Evolutionary conservation across 1,140 invertebrate species (phyloP).

Genomic region (Platyscapa corneri): DNA sequence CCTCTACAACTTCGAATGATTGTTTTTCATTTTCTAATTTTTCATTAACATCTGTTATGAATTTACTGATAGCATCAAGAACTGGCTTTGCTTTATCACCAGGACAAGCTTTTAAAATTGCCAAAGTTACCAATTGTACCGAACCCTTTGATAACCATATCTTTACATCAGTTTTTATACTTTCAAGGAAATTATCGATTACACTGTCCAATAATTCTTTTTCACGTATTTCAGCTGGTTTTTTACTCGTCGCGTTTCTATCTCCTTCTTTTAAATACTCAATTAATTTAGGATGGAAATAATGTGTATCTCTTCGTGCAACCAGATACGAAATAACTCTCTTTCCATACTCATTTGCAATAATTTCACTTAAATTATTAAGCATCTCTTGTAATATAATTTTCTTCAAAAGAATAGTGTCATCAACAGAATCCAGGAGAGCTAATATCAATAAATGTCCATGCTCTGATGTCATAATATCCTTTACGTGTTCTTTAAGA

Average conservation of each 20-base stretch:
- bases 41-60: conserved; percentile 71
- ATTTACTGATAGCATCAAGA: conserved; percentile 71
- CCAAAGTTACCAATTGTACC: conserved; percentile 81
- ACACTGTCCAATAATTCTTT: conserved; percentile 84
- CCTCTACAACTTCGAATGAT: conserved; percentile 78
- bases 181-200: conserved; percentile 78
- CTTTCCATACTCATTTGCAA: conserved; percentile 82
- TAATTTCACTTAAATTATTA: conserved; percentile 82
- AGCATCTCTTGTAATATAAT: conserved; percentile 85
- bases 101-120: conserved; percentile 80
- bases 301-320: conserved; percentile 82
- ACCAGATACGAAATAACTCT: conserved; percentile 89
- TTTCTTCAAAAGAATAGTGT: conserved; percentile 92
- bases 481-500: conserved; percentile 88
- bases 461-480: conserved; percentile 89
- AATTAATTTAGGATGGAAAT: conserved; percentile 84
- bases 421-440: conserved; percentile 93
- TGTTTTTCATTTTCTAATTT: conserved; percentile 70
- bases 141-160: conserved; percentile 83
- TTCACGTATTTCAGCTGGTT: conserved; percentile 81
- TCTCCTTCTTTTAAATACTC: conserved; percentile 84
- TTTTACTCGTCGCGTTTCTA: conserved; percentile 84
- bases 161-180: conserved; percentile 77
- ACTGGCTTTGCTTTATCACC: conserved; percentile 63
- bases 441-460: conserved; percentile 89